Conservation (phyloP, 2,113 vertebrate species). For the Nothocercus julius region DNA sequence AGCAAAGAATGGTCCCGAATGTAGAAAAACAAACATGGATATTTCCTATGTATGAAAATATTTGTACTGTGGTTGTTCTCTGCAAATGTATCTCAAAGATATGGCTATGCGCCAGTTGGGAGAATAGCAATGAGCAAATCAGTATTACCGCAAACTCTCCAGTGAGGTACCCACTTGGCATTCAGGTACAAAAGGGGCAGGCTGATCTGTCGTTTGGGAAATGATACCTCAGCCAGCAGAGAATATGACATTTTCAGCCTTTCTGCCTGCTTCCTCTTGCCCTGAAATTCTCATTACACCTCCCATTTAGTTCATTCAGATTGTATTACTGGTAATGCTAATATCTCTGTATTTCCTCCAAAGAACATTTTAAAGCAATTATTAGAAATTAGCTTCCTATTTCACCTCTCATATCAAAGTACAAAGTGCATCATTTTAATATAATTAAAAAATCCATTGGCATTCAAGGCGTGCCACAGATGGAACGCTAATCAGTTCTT, state of each 20-base stretch:
- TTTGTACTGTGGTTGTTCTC: not conserved
- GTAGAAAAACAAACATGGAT: not conserved
- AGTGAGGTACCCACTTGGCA: not conserved
- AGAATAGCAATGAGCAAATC: not conserved
- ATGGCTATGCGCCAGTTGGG: not conserved
- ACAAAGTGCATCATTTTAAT: conserved; percentile 62
- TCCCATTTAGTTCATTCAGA: conserved; percentile 60
- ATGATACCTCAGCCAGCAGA: not conserved
- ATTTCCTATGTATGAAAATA: not conserved
- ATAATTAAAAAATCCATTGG: conserved; percentile 58
- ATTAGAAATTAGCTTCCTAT: conserved; percentile 66
- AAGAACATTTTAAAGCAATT: conserved; percentile 65
- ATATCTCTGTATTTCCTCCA: conserved; percentile 65
- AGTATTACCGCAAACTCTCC: not conserved
- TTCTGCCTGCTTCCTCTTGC: conserved; percentile 24
- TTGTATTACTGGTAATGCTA: conserved; percentile 64
- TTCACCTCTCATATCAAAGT: conserved; percentile 64
- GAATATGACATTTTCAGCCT: conserved; percentile 33
- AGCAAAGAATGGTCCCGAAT: not conserved
- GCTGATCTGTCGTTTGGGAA: not conserved
- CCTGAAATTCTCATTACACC: conserved; percentile 49
- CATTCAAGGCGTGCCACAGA: conserved; percentile 5
- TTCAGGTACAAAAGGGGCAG: not conserved
- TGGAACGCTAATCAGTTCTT: conserved; percentile 49
- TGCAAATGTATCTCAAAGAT: not conserved